Conservation (phyloP, 2,797 vertebrate species). For the Typhlichthys eigenmanni region DNA sequence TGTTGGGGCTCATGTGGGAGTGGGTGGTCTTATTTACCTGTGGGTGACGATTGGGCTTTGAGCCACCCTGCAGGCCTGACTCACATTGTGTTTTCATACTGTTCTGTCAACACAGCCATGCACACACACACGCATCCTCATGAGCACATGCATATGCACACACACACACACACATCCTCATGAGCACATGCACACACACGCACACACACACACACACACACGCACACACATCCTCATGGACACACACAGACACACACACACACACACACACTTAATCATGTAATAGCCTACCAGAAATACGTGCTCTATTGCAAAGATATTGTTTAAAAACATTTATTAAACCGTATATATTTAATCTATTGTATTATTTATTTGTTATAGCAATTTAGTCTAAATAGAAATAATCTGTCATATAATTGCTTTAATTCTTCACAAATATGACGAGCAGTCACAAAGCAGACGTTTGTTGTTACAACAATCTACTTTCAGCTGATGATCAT, state of each 20-base stretch:
- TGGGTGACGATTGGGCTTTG: slow-evolving; percentile 33
- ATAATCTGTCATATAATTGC: too few species aligned
- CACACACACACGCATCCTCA: neutral
- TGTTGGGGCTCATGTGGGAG: slow-evolving; percentile 39
- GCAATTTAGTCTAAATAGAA: too few species aligned
- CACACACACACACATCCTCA: neutral
- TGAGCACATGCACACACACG: slow-evolving; percentile 1
- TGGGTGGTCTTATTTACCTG: slow-evolving; percentile 67
- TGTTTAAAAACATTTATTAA: too few species aligned
- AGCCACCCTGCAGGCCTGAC: slow-evolving; percentile 18
- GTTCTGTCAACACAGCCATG: slow-evolving; percentile 34
- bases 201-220: slow-evolving; percentile 17
- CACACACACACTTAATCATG: neutral
- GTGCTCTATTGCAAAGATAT: too few species aligned
- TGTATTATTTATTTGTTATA: too few species aligned
- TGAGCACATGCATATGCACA: neutral
- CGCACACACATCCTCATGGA: neutral
- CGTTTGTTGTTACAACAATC: too few species aligned
- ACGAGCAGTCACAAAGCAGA: too few species aligned
- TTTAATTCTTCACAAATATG: too few species aligned
- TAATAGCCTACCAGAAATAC: too few species aligned
- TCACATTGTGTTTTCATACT: slow-evolving; percentile 18
- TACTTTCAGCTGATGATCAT: too few species aligned
- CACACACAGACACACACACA: neutral
- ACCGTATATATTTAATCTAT: too few species aligned